Percentiles rank a stretch among this genome's conserved stretches.
These are phyloP conservation scores for Eupsittula cactorum DNA, from an alignment of 2,113 vertebrate species.

Conservation along the genomic window DNA sequence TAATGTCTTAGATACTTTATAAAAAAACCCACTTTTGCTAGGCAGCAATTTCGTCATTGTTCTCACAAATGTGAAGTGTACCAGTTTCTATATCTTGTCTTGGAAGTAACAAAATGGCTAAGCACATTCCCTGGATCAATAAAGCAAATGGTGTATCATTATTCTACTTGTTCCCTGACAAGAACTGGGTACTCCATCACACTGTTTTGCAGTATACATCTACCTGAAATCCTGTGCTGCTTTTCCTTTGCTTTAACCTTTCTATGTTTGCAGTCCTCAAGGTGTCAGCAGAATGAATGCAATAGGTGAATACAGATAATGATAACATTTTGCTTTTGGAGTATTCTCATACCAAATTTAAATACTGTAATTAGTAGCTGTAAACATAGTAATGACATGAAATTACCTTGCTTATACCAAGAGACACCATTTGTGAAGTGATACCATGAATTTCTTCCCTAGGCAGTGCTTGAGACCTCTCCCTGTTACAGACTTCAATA, in stretches of 20 bases:
- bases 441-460: background rate
- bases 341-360: background rate
- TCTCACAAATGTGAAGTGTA: background rate
- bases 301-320: background rate
- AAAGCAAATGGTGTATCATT: background rate
- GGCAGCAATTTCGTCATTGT: background rate
- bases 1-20: background rate
- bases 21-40: background rate
- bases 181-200: background rate
- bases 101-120: background rate
- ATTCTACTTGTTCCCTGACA: background rate
- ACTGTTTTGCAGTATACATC: background rate
- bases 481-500: background rate
- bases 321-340: background rate
- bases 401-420: background rate
- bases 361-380: background rate
- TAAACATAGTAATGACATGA: background rate
- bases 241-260: background rate
- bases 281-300: background rate
- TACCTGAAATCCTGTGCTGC: background rate
- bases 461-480: background rate
- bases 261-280: background rate
- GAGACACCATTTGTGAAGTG: background rate
- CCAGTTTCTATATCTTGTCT: background rate
- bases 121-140: background rate